Conservation (phyloP, 2,888 invertebrate species). For the Leptopterna dolabrata region DNA sequence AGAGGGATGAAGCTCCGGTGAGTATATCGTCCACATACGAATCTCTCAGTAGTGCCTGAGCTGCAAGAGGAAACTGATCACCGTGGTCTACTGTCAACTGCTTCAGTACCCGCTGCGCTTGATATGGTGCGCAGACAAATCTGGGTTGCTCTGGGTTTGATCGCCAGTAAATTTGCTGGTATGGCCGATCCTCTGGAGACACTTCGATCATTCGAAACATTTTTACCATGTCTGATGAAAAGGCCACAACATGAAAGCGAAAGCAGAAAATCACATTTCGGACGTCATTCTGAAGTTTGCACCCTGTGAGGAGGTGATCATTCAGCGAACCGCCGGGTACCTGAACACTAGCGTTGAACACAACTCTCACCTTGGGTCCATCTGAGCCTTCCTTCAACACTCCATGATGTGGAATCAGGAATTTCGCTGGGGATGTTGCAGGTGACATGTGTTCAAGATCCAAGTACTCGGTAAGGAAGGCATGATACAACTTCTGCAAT, state of each 20-base stretch:
- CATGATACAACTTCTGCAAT: conserved; percentile 45
- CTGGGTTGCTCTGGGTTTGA: neutral
- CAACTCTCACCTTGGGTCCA: neutral
- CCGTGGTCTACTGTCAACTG: conserved; percentile 60
- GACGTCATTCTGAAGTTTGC: conserved; percentile 38
- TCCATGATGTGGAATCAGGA: conserved; percentile 18
- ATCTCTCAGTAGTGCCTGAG: conserved; percentile 54
- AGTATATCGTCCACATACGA: conserved; percentile 63
- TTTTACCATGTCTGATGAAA: conserved; percentile 23
- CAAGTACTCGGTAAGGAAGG: conserved; percentile 61
- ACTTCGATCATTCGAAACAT: conserved; percentile 30
- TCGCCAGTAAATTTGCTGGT: conserved; percentile 24
- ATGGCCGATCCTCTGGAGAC: neutral
- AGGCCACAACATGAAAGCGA: neutral
- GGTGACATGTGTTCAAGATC: conserved; percentile 60
- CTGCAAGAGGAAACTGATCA: conserved; percentile 57
- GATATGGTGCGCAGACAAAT: neutral
- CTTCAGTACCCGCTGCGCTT: conserved; percentile 54
- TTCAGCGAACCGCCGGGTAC: conserved; percentile 32
- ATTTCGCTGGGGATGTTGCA: neutral
- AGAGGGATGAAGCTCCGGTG: conserved; percentile 57
- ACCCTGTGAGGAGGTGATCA: conserved; percentile 26
- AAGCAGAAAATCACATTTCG: neutral
- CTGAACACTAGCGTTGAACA: conserved; percentile 16
- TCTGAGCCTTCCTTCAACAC: neutral